Evolutionary conservation across 2,888 invertebrate species (phyloP).

Genomic region (Campopleginae sp.): DNA sequence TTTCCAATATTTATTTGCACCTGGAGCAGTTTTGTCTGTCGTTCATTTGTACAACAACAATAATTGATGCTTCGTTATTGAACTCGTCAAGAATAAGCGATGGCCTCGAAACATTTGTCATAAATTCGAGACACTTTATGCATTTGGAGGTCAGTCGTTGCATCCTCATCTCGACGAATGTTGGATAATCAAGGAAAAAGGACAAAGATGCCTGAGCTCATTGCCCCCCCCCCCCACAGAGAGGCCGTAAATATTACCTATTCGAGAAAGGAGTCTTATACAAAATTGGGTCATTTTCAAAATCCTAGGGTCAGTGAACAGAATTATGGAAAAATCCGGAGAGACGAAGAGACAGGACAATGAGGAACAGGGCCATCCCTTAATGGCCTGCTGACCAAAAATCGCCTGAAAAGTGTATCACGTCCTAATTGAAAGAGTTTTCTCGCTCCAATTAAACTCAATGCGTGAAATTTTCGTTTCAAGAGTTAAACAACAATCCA

Average conservation of each 20-base stretch:
- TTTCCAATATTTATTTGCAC: background rate
- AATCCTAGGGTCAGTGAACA: slow-evolving; percentile 37
- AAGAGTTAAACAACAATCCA: background rate
- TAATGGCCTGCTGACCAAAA: slow-evolving; percentile 51
- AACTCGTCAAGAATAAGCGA: background rate
- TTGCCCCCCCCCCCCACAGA: slow-evolving; percentile 56
- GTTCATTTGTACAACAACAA: background rate
- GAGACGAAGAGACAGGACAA: background rate
- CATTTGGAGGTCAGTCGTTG: slow-evolving; percentile 6
- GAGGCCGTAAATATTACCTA: slow-evolving; percentile 60
- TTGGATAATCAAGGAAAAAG: slow-evolving; percentile 17
- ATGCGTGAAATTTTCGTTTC: slow-evolving; percentile 45
- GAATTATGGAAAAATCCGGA: background rate
- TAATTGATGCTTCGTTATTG: background rate
- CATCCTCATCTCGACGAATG: slow-evolving; percentile 18
- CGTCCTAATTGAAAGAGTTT: slow-evolving; percentile 35
- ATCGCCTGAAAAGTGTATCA: slow-evolving; percentile 42
- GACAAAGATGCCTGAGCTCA: slow-evolving; percentile 22
- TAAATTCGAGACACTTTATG: background rate
- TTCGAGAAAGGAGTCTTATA: slow-evolving; percentile 53
- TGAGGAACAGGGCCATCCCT: background rate
- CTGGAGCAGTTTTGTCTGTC: background rate
- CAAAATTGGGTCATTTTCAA: slow-evolving; percentile 67
- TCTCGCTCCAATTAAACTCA: background rate
- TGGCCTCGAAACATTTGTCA: background rate